Evolutionary conservation across 2,113 vertebrate genomes (phyloP), one percentile per base, ranked within the genome.

Genomic region (Pangasianodon gigas): DNA sequence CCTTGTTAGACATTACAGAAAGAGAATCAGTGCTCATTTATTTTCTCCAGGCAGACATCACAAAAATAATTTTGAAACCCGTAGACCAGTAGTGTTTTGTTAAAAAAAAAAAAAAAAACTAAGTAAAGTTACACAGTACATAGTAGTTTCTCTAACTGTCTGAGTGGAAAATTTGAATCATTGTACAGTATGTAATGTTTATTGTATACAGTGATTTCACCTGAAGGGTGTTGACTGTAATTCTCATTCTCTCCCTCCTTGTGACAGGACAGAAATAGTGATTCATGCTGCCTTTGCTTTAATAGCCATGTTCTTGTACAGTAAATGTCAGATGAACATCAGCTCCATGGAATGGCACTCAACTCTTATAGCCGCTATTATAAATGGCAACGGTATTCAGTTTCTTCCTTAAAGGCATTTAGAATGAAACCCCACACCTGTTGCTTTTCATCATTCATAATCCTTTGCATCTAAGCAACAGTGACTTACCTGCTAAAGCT

Each of bases 231-330:
- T n/a, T 81, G 48, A 80, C 48, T 51, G 77, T 52, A 52, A 81
- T 81, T 44, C 71, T 85, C 29, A 56, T 24, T 74, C 87, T 52
- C 41, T 52, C 75, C 19, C 10, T 87, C 0, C 2, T 67, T 86
- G 7, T 88, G 48, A 84, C 83, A 58, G n/a, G n/a, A 81, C 86
- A 88, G 58, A 77, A 71, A 69, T 54, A 85, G 46, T 85, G 71
- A 88, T 90, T 80, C 48, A 85, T 56, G 37, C 16, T 88, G 82
- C n/a, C n/a, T 87, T 67, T 21, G 41, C 29, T 89, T 81, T 91
- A 86, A 74, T 82, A 52, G 62, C 88, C 19, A 24, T 85, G 48
- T 46, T 81, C 60, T 46, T 86, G 9, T 69, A 48, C 75, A 14
- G 5, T 54, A 54, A 82, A 89, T 89, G 65, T 81, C 62, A 83